Evolutionary conservation across 2,113 vertebrate species (phyloP), one percentile per base, ranked within the genome.

Genomic region (Physeter macrocephalus): DNA sequence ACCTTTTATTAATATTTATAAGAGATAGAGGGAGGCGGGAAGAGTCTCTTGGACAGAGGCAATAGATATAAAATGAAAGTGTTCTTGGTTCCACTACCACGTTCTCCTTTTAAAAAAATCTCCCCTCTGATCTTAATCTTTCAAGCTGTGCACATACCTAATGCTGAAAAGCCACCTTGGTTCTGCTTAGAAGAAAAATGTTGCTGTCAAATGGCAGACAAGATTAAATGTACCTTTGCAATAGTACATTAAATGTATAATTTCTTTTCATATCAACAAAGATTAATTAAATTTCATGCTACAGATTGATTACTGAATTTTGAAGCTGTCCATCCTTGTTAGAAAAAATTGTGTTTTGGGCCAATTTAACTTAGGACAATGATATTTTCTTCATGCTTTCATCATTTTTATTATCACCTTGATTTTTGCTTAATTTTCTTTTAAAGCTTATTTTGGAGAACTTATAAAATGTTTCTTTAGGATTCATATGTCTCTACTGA

Each of bases 221-320:
- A 98, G 98, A 98, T 98, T 98, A 98, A 98, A 98, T 4, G 46
- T 87, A 98, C 92, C 85, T 98, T 98, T 98, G 93, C 97, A 98
- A 97, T 36, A 98, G 95, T 98, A 98, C 84, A 97, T 96, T 98
- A 98, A 98, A 98, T 98, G 96, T 98, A 88, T 96, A 97, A 98
- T 98, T 98, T 98, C 98, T 98, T 98, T 98, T 98, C 94, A 96
- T 98, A 97, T 97, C 97, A 97, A 96, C 94, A 96, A 98, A 97
- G 92, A 98, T 97, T 98, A 98, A 98, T 98, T 98, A 97, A 90
- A 97, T 97, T 97, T 95, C 43, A 97, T 88, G 95, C 95, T 98
- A 97, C 62, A 98, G 98, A 98, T 66, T 97, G 94, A 98, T 97
- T 94, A 95, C 74, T 93, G 96, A 98, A 98, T 94, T 98, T 99